Conservation (phyloP, 2,797 vertebrate species). For the Apodemus agrarius region DNA sequence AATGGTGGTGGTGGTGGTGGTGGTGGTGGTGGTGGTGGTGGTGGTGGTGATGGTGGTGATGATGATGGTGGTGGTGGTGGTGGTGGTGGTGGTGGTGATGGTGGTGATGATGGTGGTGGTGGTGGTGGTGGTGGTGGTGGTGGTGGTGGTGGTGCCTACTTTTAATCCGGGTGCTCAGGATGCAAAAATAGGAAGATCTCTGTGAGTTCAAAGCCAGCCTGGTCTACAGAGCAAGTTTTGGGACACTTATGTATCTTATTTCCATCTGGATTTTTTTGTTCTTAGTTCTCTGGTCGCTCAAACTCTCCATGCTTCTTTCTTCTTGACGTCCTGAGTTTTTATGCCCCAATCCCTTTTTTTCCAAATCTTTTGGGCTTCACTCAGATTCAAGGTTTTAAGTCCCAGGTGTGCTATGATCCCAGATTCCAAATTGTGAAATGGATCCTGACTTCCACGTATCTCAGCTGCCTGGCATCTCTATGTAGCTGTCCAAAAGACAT, state of each 20-base stretch:
- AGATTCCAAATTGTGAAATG: not conserved
- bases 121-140: not conserved
- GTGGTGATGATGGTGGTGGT: too few relatives aligned
- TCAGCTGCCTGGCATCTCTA: not conserved
- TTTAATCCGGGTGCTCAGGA: not conserved
- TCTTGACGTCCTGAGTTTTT: not conserved
- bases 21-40: too few relatives aligned
- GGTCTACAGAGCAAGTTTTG: not conserved
- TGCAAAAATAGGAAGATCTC: not conserved
- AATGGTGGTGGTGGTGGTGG: too few relatives aligned
- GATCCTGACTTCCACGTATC: not conserved
- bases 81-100: too few relatives aligned
- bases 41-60: too few relatives aligned
- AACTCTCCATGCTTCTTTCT: not conserved
- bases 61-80: too few relatives aligned
- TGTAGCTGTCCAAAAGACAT: constrained; percentile 4
- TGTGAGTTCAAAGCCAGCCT: not conserved
- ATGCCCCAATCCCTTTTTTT: not conserved
- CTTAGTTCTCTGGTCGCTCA: not conserved
- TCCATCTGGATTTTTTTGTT: constrained; percentile 23
- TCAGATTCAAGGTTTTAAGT: not conserved
- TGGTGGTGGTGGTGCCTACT: not conserved
- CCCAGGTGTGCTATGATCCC: not conserved
- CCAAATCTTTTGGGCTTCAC: not conserved
- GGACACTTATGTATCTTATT: not conserved